Base-by-base conservation (phyloP, 2,888 invertebrate genomes). In the Pyrochroa serraticornis region DNA sequence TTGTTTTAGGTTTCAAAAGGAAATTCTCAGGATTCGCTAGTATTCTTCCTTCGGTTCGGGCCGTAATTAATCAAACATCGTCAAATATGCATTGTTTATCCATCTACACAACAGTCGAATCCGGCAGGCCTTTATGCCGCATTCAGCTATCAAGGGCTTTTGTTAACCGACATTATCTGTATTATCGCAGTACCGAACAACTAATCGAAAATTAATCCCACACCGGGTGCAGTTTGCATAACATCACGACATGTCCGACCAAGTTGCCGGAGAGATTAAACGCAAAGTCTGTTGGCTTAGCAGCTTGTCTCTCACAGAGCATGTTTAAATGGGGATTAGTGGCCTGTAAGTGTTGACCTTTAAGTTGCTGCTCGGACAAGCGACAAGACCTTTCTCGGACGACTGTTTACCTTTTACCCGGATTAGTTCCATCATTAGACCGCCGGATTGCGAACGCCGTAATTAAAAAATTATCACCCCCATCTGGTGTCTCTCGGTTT, bases 221-320 rank as follows among this genome's bases (percentile, higher is more conserved):
- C 57, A 62, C 58, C 58, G 58, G 49, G 57, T 63, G 60, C 66
- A 68, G 66, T 66, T 68, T 68, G 68, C 66, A 64, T 64, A 68
- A 66, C 66, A 67, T 65, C 60, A 66, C 65, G 60, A 65, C 63
- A 62, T 60, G 66, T 64, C 66, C 62, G 60, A 64, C 63, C 62
- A 62, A 70, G 64, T 67, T 69, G 59, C 50, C 65, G 69, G 66
- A 64, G 62, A 71, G 71, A 71, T 71, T 71, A 71, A 65, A 67
- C 70, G 60, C 64, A 67, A 68, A 71, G 68, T 71, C 65, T 71
- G 71, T 71, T 72, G 63, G 72, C 70, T 72, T 72, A 71, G 67
- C 71, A 70, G 72, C 71, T 72, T 69, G 72, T 71, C 71, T 69
- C 63, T 65, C 68, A 64, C 64, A 65, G 64, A 66, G 65, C 65